Conservation (phyloP, 1,140 invertebrate genomes). For the Drosophila albomicans region DNA sequence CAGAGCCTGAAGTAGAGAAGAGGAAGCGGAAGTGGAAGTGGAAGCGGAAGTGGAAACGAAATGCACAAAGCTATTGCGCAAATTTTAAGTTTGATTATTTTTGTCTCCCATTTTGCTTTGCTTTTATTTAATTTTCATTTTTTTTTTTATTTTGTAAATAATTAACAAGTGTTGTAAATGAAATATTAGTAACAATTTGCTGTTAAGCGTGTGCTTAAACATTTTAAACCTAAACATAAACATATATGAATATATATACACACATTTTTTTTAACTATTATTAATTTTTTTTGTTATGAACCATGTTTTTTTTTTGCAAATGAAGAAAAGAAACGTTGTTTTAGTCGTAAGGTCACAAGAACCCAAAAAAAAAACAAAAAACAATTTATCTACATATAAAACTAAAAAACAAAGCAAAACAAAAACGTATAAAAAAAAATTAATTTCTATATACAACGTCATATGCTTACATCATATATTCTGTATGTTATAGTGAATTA, state of each 20-base stretch:
- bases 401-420: slow-evolving; percentile 24
- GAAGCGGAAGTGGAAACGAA: slow-evolving; percentile 28
- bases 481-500: slow-evolving; percentile 63
- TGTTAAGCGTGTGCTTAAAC: slow-evolving; percentile 17
- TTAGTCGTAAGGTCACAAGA: slow-evolving; percentile 75
- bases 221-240: slow-evolving; percentile 9
- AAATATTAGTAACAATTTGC: slow-evolving; percentile 39
- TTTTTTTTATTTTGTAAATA: slow-evolving; percentile 65
- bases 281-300: slow-evolving; percentile 69
- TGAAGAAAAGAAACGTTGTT: slow-evolving; percentile 55
- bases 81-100: slow-evolving; percentile 29
- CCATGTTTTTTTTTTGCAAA: slow-evolving; percentile 52
- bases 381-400: not conserved
- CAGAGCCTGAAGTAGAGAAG: slow-evolving; percentile 43
- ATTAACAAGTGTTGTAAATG: slow-evolving; percentile 44
- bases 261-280: slow-evolving; percentile 66
- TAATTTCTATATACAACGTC: slow-evolving; percentile 26
- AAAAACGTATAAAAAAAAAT: slow-evolving; percentile 13
- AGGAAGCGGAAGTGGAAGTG: not conserved
- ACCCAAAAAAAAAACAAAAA: slow-evolving; percentile 44
- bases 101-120: slow-evolving; percentile 19
- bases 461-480: slow-evolving; percentile 37
- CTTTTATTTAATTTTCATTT: slow-evolving; percentile 46
- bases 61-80: slow-evolving; percentile 59
- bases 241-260: slow-evolving; percentile 28